Conservation (phyloP, 2,888 invertebrate species). For the Diadegma fenestrale region DNA sequence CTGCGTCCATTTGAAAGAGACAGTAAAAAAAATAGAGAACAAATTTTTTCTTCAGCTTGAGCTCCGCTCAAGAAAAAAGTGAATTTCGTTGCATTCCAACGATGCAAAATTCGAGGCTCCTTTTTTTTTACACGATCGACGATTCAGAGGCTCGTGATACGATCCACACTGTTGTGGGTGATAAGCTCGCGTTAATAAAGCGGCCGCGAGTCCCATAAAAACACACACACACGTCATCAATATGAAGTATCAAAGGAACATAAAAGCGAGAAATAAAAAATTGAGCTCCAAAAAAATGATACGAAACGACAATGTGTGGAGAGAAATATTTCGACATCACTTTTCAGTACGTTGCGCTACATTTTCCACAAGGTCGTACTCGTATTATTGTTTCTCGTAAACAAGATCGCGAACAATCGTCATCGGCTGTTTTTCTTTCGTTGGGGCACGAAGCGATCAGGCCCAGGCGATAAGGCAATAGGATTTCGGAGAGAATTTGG, state of each 20-base stretch:
- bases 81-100: no score
- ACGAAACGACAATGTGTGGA: neutral
- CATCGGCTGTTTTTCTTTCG: no score
- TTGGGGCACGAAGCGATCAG: neutral
- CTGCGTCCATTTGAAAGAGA: no score
- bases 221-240: neutral
- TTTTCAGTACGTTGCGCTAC: neutral
- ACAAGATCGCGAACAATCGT: neutral
- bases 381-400: neutral
- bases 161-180: no score
- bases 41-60: no score
- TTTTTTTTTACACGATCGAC: no score
- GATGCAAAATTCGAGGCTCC: no score
- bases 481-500: conserved; percentile 59
- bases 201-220: neutral
- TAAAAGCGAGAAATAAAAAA: neutral
- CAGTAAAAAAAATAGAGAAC: no score
- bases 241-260: neutral
- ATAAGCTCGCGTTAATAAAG: neutral
- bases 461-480: neutral
- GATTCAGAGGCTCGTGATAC: no score
- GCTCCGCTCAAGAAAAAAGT: no score
- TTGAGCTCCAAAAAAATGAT: neutral
- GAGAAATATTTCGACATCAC: neutral
- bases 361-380: neutral